phyloP scores from a whole-genome alignment of 2,797 vertebrate species.

The Enteromius thamalakanensis region DNA sequence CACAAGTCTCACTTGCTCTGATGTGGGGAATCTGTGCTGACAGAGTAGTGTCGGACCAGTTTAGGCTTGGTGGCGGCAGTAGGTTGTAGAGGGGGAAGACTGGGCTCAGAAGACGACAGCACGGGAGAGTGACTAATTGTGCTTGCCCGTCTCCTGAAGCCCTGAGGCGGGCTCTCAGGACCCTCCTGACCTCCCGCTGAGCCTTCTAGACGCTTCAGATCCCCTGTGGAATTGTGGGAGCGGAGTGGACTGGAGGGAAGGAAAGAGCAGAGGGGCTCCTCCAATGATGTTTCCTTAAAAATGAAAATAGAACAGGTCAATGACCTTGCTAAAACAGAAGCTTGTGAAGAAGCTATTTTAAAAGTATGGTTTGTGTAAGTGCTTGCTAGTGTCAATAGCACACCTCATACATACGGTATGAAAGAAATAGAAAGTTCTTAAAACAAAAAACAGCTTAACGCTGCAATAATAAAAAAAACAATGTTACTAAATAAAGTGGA shows the following conservation, averaged over 20 bases:
- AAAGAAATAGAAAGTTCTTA: neutral
- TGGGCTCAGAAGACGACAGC: constrained; percentile 43
- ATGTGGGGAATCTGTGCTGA: constrained; percentile 93
- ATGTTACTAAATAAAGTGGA: neutral
- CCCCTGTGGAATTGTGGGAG: constrained; percentile 82
- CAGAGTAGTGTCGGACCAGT: constrained; percentile 94
- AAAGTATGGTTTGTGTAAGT: neutral
- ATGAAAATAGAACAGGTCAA: constrained; percentile 5
- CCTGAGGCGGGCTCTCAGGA: constrained; percentile 71
- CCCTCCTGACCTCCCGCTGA: constrained; percentile 49
- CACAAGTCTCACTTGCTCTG: constrained; percentile 85
- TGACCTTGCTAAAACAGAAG: neutral
- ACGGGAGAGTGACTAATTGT: constrained; percentile 85
- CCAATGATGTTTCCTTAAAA: constrained; percentile 71
- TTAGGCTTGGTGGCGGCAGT: constrained; percentile 83
- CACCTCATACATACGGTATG: no score
- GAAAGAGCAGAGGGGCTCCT: constrained; percentile 70
- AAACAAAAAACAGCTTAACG: neutral
- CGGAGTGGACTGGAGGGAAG: constrained; percentile 78
- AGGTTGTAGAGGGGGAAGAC: constrained; percentile 66
- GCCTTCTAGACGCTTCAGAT: constrained; percentile 77
- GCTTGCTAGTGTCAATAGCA: neutral
- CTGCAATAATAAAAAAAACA: neutral
- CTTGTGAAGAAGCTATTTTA: neutral
- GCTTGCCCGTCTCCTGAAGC: constrained; percentile 86